These are phyloP conservation scores for Petrocephalus zakoni DNA, from an alignment of 2,113 vertebrate genomes.

Conservation along the genomic window DNA sequence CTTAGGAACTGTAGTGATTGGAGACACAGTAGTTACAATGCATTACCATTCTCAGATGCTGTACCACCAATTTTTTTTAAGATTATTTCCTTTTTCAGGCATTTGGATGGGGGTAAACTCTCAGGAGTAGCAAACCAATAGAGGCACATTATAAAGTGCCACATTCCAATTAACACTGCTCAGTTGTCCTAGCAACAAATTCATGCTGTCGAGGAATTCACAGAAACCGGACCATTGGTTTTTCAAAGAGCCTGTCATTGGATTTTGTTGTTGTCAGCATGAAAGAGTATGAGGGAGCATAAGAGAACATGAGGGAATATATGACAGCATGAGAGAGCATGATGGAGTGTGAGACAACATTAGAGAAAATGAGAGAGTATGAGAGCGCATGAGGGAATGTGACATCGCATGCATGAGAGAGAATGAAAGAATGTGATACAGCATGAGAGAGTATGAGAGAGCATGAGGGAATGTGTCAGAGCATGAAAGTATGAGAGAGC, in stretches of 20 bases:
- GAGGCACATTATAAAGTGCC: conserved; percentile 31
- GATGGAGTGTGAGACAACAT: neutral
- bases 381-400: neutral
- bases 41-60: conserved; percentile 63
- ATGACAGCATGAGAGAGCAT: neutral
- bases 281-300: neutral
- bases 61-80: conserved; percentile 54
- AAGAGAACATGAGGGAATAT: neutral
- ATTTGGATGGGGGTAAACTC: conserved; percentile 38
- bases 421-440: no score
- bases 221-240: neutral
- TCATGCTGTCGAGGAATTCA: neutral
- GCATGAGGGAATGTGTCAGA: no score
- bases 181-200: conserved; percentile 27
- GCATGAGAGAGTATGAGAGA: no score
- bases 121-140: conserved; percentile 44
- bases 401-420: no score
- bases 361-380: neutral
- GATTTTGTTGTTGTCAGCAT: neutral
- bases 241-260: neutral
- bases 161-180: conserved; percentile 51
- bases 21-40: conserved; percentile 54
- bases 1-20: conserved; percentile 60
- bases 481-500: no score
- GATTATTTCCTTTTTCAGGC: conserved; percentile 9